Percentiles rank a stretch among this genome's conserved stretches.
These are phyloP conservation scores for Branchipolynoe longqiensis DNA, from an alignment of 2,888 invertebrate species.

Conservation along the genomic window DNA sequence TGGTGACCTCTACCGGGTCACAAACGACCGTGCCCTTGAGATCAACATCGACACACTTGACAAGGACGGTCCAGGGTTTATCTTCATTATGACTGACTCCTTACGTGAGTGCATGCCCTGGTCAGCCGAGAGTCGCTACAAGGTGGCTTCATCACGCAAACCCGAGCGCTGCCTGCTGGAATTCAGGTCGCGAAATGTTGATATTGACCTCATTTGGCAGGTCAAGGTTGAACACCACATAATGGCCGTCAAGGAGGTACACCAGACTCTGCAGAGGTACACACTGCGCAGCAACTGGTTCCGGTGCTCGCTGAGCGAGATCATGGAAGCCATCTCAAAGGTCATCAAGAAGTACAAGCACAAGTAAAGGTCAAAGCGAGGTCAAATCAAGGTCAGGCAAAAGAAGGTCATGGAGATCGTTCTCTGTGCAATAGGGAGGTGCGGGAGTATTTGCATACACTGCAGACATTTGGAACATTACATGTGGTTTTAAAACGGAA, in stretches of 20 bases:
- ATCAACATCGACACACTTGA: slow-evolving; percentile 63
- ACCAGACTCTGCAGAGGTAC: slow-evolving; percentile 56
- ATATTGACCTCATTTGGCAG: slow-evolving; percentile 67
- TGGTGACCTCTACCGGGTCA: slow-evolving; percentile 51
- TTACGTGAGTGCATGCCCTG: slow-evolving; percentile 61
- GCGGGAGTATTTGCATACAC: too few species aligned
- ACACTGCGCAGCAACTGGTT: slow-evolving; percentile 66
- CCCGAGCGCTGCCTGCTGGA: slow-evolving; percentile 65
- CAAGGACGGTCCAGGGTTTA: slow-evolving; percentile 66
- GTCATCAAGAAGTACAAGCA: slow-evolving; percentile 58
- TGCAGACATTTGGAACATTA: too few species aligned
- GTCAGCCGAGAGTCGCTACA: slow-evolving; percentile 65
- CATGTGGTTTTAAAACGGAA: too few species aligned
- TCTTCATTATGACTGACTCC: slow-evolving; percentile 67
- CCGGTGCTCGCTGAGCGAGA: slow-evolving; percentile 63
- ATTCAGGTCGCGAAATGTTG: slow-evolving; percentile 62
- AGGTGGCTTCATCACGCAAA: slow-evolving; percentile 65
- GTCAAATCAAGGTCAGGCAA: too few species aligned
- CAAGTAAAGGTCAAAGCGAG: slow-evolving; percentile 24
- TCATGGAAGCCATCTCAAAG: slow-evolving; percentile 64
- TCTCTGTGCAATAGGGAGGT: too few species aligned
- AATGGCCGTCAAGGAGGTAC: slow-evolving; percentile 61
- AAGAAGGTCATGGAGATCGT: too few species aligned
- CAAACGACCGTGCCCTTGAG: slow-evolving; percentile 59
- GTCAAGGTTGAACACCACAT: slow-evolving; percentile 64